Conservation (phyloP, 2,113 vertebrate genomes). For the Chinchilla lanigera region DNA sequence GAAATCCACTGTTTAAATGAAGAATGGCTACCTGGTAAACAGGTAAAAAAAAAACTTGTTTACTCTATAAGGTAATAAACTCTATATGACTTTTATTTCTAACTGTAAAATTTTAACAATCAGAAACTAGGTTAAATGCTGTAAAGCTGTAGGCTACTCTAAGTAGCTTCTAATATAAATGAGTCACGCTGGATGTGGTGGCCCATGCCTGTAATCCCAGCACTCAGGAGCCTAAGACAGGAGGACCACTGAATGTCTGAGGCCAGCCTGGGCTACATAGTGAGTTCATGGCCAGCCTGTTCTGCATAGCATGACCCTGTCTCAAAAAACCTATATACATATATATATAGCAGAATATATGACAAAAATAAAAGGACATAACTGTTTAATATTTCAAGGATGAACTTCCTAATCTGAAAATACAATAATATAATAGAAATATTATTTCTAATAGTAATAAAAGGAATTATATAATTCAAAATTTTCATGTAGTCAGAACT, state of each 20-base stretch:
- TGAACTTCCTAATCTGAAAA: not conserved
- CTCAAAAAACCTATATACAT: too few species aligned
- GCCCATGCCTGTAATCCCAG: too few species aligned
- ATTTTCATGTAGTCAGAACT: not conserved
- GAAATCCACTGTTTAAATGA: not conserved
- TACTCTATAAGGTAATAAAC: not conserved
- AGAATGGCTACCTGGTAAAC: not conserved
- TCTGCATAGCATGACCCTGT: too few species aligned
- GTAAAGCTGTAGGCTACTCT: not conserved
- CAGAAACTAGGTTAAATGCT: not conserved
- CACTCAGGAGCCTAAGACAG: too few species aligned
- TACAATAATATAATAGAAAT: not conserved
- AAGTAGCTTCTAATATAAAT: not conserved
- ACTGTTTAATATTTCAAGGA: not conserved
- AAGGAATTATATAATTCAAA: not conserved
- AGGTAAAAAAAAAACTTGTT: not conserved
- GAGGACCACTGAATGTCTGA: too few species aligned
- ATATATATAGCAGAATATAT: too few species aligned
- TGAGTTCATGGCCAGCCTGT: too few species aligned
- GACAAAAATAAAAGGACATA: not conserved
- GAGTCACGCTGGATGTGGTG: too few species aligned
- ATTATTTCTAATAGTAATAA: not conserved
- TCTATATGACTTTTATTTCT: constrained; percentile 4
- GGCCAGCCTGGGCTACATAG: too few species aligned
- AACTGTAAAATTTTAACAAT: not conserved